Evolutionary conservation across 2,113 vertebrate species (phyloP), one percentile per base, ranked within the genome.

Genomic region (Gymnorhina tibicen): DNA sequence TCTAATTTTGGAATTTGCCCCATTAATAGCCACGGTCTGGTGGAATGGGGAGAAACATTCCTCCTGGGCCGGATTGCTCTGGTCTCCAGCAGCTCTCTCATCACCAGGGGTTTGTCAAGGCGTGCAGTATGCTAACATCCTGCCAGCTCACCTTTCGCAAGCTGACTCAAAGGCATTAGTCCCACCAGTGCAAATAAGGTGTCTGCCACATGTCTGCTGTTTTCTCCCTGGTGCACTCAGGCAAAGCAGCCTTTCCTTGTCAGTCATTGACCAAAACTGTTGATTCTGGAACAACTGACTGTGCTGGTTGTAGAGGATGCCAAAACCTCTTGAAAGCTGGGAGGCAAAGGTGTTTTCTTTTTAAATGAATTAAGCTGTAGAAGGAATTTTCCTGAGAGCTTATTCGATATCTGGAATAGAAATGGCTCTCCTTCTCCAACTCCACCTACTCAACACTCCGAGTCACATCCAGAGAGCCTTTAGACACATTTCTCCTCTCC

Each of bases 151-250:
- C 90, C 93, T 96, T 96, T 91, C 13, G 3, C 49, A 53, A 91
- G 81, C 85, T 58, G 33, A 46, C 58, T 81, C 64, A 4, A 89
- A 85, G 82, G 63, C 83, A 28, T 84, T 92, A 78, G 89, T 93
- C 93, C 95, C 83, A 97, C 83, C 88, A 94, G 85, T 89, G 91
- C 95, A 96, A 95, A 97, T 86, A 97, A 78, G 86, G 88, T 68
- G 76, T 89, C 88, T 94, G 85, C 85, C 88, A 55, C 78, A 85
- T 59, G 83, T 92, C 88, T 96, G 83, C 64, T 84, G 73, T 47
- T 66, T 92, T 92, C 86, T 89, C 75, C 76, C 68, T 67, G 44
- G 60, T 91, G 83, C 92, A 93, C 73, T 89, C 88, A 93, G 86
- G 95, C 86, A 92, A 78, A 95, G 95, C 92, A 79, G 73, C 91